These are phyloP conservation scores for Lophotriccus pileatus DNA, from an alignment of 2,797 vertebrate species.

Conservation along the genomic window DNA sequence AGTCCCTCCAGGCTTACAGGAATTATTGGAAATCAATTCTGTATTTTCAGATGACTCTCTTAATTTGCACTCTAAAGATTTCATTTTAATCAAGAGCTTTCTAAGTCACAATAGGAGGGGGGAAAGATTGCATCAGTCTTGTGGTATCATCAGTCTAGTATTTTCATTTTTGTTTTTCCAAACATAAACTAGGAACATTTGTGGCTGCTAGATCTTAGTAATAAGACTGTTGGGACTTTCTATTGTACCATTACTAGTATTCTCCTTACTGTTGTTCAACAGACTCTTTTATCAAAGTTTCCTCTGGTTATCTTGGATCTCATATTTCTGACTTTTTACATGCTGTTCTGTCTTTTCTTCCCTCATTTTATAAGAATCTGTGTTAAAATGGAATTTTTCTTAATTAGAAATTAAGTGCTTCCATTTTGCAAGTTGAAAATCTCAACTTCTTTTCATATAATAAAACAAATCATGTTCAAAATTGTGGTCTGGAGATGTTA, in stretches of 20 bases:
- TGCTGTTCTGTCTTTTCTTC: background rate
- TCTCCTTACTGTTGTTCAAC: background rate
- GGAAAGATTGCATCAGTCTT: background rate
- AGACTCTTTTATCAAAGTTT: background rate
- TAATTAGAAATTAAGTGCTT: background rate
- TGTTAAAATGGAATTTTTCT: background rate
- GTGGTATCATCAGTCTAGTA: background rate
- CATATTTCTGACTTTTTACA: background rate
- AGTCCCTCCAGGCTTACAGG: background rate
- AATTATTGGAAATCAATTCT: constrained; percentile 34
- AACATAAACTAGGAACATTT: background rate
- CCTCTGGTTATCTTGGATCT: background rate
- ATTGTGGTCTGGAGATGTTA: background rate
- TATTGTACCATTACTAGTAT: background rate
- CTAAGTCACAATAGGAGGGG: background rate
- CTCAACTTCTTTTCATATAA: background rate
- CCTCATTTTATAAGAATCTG: background rate
- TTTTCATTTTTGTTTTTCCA: background rate
- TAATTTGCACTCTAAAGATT: constrained; percentile 30
- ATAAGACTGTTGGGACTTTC: background rate
- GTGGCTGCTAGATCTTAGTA: background rate
- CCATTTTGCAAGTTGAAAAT: background rate
- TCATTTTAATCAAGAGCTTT: constrained; percentile 1
- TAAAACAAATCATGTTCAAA: background rate
- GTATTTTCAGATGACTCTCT: background rate